Percentiles rank a stretch among this genome's conserved stretches.
phyloP scores from a whole-genome alignment of 2,888 invertebrate species.

The Machimus rusticus region DNA sequence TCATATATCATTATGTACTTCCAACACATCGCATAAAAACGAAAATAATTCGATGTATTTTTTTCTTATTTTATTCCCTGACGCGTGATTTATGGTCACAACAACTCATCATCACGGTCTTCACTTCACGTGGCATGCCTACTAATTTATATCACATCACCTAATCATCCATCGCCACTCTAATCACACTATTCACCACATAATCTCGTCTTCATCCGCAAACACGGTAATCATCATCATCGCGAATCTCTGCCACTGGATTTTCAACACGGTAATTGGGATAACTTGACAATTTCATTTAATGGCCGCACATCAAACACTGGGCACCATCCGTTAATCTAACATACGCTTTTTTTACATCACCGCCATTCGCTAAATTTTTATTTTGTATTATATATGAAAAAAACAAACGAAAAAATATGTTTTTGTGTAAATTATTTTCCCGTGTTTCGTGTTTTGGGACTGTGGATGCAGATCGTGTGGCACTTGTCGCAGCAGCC shows the following conservation, averaged over 20 bases:
- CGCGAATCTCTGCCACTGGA: slow-evolving; percentile 6
- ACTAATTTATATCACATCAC: slow-evolving; percentile 21
- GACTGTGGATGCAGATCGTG: slow-evolving; percentile 65
- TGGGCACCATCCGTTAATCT: not conserved
- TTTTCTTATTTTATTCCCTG: slow-evolving; percentile 1
- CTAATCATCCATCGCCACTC: slow-evolving; percentile 9
- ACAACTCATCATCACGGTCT: not conserved
- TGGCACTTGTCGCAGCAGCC: slow-evolving; percentile 69
- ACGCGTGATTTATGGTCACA: slow-evolving; percentile 16
- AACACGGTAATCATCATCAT: slow-evolving; percentile 11
- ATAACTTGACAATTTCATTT: slow-evolving; percentile 1
- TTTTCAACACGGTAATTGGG: slow-evolving; percentile 17
- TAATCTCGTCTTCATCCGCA: not conserved
- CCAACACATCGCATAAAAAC: not conserved
- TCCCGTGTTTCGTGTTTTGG: slow-evolving; percentile 23
- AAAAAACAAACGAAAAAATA: not conserved
- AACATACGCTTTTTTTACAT: not conserved
- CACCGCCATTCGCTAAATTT: not conserved
- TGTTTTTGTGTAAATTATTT: slow-evolving; percentile 36
- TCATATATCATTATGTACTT: not conserved
- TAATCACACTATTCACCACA: slow-evolving; percentile 28
- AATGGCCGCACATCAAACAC: not conserved
- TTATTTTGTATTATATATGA: not conserved
- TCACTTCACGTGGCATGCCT: slow-evolving; percentile 15
- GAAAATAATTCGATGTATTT: not conserved